Evolutionary conservation across 2,888 invertebrate species (phyloP), one percentile per base, ranked within the genome.

Genomic region (Dolichopus griseipennis): DNA sequence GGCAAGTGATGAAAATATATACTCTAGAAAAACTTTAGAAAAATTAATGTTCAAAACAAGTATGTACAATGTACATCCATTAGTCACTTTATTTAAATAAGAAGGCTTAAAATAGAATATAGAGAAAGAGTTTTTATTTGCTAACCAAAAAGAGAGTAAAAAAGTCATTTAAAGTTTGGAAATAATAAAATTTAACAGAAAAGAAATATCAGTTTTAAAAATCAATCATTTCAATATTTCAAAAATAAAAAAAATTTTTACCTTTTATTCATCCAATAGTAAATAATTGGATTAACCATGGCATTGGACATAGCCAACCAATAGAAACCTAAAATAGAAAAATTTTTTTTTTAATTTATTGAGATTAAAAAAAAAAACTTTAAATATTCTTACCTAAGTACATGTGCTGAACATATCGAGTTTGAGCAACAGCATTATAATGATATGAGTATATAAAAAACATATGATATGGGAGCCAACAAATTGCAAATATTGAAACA

Each of bases 241-340:
- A 34, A 34, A 34, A 9, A 9, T 34, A 34, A 7, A 34, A 34
- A 34, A 34, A 34, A 7, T 5, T 7, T 83, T 84, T 81, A 90
- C 90, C 90, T 88, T 73, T 91, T 89, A 79, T 94, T 95, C 94
- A 95, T 94, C 90, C 93, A 93, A 78, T 93, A 94, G 79, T 95
- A 95, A 66, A 95, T 92, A 68, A 95, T 87, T 0, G 94, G 94
- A 82, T 95, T 95, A 69, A 94, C 93, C 92, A 93, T 93, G 1
- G 93, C 90, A 76, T 94, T 93, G 15, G 93, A 91, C 95, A 95
- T 95, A 3, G 95, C 95, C 69, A 95, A 84, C 91, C 92, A 93
- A 76, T 93, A 93, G 82, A 94, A 93, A 33, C 89, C 88, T 62
- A 62, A 62, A 4, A 62, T 10, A 22, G 6, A 62, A 21, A 20